Percentiles rank a stretch among this genome's conserved stretches.
Evolutionary conservation across 2,888 invertebrate species (phyloP).

Genomic region (Chaetogeoica ovagalla): DNA sequence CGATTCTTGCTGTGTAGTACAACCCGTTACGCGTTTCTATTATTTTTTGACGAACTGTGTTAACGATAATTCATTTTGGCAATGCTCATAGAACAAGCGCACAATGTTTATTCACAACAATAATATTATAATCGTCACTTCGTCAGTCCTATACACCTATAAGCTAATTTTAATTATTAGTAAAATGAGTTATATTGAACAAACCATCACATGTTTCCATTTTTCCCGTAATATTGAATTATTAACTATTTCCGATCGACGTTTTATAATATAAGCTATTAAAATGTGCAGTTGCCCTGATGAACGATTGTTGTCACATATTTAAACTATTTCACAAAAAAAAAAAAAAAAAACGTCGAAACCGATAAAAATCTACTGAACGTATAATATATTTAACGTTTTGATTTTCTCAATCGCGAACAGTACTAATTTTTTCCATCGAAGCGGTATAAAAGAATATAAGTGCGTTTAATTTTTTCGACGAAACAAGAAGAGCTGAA

Average conservation of each 20-base stretch:
- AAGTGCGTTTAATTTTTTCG: neutral
- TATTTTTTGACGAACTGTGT: neutral
- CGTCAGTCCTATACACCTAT: neutral
- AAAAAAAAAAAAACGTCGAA: too few relatives aligned
- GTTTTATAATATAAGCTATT: too few relatives aligned
- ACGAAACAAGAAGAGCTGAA: neutral
- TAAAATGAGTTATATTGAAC: too few relatives aligned
- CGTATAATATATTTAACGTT: neutral
- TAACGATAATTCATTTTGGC: neutral
- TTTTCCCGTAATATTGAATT: too few relatives aligned
- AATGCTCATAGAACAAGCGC: neutral
- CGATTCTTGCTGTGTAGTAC: neutral
- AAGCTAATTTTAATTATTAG: neutral
- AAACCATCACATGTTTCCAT: too few relatives aligned
- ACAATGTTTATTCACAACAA: conserved; percentile 7
- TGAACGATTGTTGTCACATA: too few relatives aligned
- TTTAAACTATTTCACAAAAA: too few relatives aligned
- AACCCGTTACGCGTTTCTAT: neutral
- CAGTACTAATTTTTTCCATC: neutral
- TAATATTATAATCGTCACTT: neutral
- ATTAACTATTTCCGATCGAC: too few relatives aligned
- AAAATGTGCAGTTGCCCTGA: too few relatives aligned
- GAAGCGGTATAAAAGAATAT: neutral
- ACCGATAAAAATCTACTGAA: too few relatives aligned
- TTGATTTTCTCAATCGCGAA: neutral